Evolutionary conservation across 2,797 vertebrate species (phyloP).

Genomic region (Labroides dimidiatus): DNA sequence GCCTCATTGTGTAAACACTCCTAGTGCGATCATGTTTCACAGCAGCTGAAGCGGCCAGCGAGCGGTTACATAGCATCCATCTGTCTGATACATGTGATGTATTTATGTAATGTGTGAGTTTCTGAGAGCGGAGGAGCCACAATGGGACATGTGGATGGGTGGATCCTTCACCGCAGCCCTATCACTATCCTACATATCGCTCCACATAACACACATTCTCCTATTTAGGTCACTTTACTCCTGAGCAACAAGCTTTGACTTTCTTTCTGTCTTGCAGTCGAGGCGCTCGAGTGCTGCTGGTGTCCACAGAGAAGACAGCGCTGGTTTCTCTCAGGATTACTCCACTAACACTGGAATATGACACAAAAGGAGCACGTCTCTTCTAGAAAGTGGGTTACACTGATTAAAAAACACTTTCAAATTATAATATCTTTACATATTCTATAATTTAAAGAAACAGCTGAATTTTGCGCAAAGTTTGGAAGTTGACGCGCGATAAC

Average conservation of each 20-base stretch:
- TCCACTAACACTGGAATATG: no score
- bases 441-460: no score
- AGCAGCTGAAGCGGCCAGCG: neutral
- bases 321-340: neutral
- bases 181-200: conserved; percentile 8
- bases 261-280: conserved; percentile 12
- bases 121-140: conserved; percentile 33
- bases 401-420: no score
- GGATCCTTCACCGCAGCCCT: conserved; percentile 32
- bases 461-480: no score
- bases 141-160: conserved; percentile 56
- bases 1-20: conserved; percentile 58
- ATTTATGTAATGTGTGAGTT: conserved; percentile 62
- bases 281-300: neutral
- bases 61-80: conserved; percentile 53
- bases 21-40: conserved; percentile 52
- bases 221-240: conserved; percentile 63
- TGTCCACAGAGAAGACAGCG: neutral
- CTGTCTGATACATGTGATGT: conserved; percentile 66
- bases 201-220: conserved; percentile 26
- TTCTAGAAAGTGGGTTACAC: no score
- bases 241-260: conserved; percentile 21
- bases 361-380: no score
- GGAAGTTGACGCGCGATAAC: no score
- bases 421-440: no score